Conservation (phyloP, 2,797 vertebrate species). For the Psittacula derbiana region DNA sequence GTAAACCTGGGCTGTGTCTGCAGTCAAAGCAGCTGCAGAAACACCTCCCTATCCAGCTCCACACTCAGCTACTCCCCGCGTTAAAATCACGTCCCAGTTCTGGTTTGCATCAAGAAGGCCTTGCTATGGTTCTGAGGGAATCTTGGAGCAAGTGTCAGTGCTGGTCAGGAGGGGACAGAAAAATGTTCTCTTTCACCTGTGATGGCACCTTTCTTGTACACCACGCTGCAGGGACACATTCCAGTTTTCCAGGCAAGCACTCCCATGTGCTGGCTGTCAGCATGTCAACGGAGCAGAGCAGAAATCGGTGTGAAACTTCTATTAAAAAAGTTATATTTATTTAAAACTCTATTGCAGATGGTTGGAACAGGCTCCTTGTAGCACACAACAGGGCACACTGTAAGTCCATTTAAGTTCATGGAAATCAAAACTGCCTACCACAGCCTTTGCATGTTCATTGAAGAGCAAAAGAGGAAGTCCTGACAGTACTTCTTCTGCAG, state of each 20-base stretch:
- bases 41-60: neutral
- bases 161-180: neutral
- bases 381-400: neutral
- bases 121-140: neutral
- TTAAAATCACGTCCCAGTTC: neutral
- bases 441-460: neutral
- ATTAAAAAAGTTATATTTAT: neutral
- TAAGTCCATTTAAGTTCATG: neutral
- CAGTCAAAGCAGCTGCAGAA: neutral
- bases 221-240: neutral
- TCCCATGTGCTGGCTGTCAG: neutral
- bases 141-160: neutral
- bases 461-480: neutral
- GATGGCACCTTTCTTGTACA: neutral
- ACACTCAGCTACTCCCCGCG: neutral
- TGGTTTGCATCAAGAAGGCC: neutral
- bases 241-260: neutral
- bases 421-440: neutral
- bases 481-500: neutral
- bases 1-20: neutral
- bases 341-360: neutral
- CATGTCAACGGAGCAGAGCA: neutral
- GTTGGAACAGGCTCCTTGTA: neutral
- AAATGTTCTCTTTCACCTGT: neutral
- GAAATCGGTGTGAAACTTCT: neutral